These are phyloP conservation scores for Neodiprion fabricii DNA, from an alignment of 1,140 invertebrate species.

Conservation along the genomic window DNA sequence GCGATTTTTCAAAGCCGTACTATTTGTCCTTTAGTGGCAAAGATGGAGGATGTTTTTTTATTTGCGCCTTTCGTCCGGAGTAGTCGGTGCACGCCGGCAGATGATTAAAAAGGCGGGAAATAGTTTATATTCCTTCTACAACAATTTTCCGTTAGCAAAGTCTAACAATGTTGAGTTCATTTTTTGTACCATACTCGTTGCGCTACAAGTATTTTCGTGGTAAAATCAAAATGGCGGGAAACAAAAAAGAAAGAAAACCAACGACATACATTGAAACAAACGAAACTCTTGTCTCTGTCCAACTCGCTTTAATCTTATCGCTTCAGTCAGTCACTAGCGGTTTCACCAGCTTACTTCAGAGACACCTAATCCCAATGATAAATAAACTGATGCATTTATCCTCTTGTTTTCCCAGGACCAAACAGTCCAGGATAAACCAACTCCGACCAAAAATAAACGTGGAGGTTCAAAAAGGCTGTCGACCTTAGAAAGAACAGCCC, in stretches of 20 bases:
- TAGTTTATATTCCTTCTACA: conserved; percentile 11
- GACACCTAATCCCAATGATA: background rate
- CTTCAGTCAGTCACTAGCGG: background rate
- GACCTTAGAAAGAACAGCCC: conserved; percentile 58
- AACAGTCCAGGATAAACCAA: conserved; percentile 51
- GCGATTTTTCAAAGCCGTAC: conserved; percentile 45
- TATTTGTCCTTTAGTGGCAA: conserved; percentile 53
- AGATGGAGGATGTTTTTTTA: conserved; percentile 56
- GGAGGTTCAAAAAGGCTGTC: conserved; percentile 57
- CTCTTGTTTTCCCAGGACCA: conserved; percentile 48
- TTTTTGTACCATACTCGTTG: too few species aligned
- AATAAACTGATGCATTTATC: background rate
- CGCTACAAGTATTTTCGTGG: conserved; percentile 23
- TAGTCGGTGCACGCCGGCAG: conserved; percentile 19
- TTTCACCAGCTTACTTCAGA: background rate
- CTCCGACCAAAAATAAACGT: conserved; percentile 56
- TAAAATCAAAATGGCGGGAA: conserved; percentile 41
- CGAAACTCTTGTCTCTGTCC: background rate
- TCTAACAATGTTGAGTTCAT: conserved; percentile 10
- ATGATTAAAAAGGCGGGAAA: conserved; percentile 48
- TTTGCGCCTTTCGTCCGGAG: conserved; percentile 35
- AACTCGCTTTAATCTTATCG: conserved; percentile 40
- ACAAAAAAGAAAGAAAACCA: conserved; percentile 11
- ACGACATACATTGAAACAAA: background rate
- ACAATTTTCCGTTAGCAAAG: too few species aligned